Evolutionary conservation across 2,797 vertebrate genomes (phyloP).

Genomic region (Tadarida brasiliensis): DNA sequence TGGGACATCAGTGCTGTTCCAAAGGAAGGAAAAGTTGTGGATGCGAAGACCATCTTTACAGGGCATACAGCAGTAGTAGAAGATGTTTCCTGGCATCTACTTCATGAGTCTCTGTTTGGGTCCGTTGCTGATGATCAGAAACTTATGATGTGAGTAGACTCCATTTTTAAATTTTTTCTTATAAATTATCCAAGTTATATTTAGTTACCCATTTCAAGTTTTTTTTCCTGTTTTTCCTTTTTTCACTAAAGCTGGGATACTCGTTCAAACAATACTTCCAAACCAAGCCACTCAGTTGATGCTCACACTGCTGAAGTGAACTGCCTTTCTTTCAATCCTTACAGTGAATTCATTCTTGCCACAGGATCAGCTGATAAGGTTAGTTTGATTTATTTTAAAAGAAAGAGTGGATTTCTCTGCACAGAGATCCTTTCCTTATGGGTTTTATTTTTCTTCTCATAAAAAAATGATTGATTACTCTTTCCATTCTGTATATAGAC

Average conservation of each 20-base stretch:
- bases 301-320: constrained; percentile 99
- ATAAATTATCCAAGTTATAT: neutral
- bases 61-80: constrained; percentile 98
- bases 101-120: constrained; percentile 97
- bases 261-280: constrained; percentile 98
- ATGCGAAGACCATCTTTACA: constrained; percentile 99
- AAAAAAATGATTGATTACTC: neutral
- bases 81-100: constrained; percentile 98
- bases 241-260: constrained; percentile 94
- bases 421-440: neutral
- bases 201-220: constrained; percentile 35
- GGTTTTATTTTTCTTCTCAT: neutral
- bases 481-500: constrained; percentile 88
- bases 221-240: neutral
- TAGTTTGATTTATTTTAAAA: constrained; percentile 20
- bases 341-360: constrained; percentile 98
- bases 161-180: neutral
- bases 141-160: constrained; percentile 95
- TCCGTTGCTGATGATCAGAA: constrained; percentile 99
- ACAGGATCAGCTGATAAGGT: constrained; percentile 99
- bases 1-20: constrained; percentile 99
- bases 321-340: constrained; percentile 98
- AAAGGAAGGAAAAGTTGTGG: constrained; percentile 98
- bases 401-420: constrained; percentile 5
- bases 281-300: constrained; percentile 98